Conservation (phyloP, 2,888 invertebrate species). For the Tetheella fluctuosa region DNA sequence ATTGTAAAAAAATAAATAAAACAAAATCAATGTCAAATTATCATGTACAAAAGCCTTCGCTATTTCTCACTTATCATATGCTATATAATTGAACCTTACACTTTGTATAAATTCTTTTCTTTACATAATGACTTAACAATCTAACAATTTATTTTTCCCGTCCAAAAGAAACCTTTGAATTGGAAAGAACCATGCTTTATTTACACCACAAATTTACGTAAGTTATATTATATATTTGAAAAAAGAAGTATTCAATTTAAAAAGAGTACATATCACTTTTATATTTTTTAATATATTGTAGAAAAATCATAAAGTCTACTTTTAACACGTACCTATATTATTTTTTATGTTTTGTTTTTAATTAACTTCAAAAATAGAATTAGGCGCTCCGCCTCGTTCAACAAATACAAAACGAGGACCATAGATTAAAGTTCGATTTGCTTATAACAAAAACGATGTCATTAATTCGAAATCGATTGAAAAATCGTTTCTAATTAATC, state of each 20-base stretch:
- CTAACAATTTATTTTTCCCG: background rate
- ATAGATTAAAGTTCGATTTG: too few species aligned
- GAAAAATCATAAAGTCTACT: too few species aligned
- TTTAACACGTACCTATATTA: too few species aligned
- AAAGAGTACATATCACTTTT: too few species aligned
- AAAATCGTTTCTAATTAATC: background rate
- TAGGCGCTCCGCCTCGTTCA: too few species aligned
- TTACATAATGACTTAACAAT: background rate
- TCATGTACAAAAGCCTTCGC: background rate
- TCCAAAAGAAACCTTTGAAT: background rate
- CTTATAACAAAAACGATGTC: too few species aligned
- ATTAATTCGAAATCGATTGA: background rate
- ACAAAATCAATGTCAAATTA: background rate
- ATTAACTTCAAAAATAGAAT: too few species aligned
- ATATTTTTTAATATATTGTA: too few species aligned
- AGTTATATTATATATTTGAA: too few species aligned
- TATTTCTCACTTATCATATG: background rate
- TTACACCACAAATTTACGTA: background rate
- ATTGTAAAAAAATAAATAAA: background rate
- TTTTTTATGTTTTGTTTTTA: too few species aligned
- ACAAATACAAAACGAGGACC: too few species aligned
- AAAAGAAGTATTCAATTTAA: too few species aligned
- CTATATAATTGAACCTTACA: background rate
- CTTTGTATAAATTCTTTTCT: background rate
- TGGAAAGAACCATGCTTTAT: background rate